phyloP scores from a whole-genome alignment of 2,113 vertebrate species.

The Theristicus caerulescens region DNA sequence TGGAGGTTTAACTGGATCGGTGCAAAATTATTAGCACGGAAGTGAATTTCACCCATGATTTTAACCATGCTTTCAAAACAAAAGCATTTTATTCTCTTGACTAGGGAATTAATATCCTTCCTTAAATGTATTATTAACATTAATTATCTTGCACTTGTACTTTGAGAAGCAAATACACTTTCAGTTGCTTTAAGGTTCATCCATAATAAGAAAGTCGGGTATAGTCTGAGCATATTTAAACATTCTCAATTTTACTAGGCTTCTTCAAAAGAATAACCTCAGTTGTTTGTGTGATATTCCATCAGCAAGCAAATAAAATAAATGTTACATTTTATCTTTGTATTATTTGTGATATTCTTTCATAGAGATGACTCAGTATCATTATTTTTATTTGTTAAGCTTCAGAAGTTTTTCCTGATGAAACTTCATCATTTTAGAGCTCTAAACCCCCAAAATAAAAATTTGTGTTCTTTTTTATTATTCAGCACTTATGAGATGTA shows the following conservation, averaged over 20 bases:
- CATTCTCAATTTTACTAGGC: background rate
- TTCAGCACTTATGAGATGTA: slow-evolving; percentile 53
- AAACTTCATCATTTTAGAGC: slow-evolving; percentile 36
- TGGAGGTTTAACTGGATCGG: background rate
- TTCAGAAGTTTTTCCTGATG: background rate
- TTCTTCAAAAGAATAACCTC: background rate
- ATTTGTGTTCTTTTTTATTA: slow-evolving; percentile 65
- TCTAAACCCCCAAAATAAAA: slow-evolving; percentile 45
- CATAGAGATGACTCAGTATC: background rate
- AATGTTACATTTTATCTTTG: background rate
- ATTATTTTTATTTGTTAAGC: background rate
- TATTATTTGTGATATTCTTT: background rate
- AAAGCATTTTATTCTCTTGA: background rate
- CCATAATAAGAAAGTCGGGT: background rate
- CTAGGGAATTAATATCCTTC: background rate
- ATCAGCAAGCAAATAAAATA: background rate
- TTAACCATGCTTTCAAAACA: background rate
- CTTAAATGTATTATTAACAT: background rate
- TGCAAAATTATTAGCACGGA: background rate
- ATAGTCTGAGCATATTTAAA: background rate
- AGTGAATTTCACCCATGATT: background rate
- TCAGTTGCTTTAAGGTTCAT: background rate
- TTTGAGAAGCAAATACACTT: background rate
- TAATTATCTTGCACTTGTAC: background rate
- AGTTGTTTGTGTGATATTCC: background rate